Evolutionary conservation across 2,113 vertebrate genomes (phyloP).

Genomic region (Aythya baeri): DNA sequence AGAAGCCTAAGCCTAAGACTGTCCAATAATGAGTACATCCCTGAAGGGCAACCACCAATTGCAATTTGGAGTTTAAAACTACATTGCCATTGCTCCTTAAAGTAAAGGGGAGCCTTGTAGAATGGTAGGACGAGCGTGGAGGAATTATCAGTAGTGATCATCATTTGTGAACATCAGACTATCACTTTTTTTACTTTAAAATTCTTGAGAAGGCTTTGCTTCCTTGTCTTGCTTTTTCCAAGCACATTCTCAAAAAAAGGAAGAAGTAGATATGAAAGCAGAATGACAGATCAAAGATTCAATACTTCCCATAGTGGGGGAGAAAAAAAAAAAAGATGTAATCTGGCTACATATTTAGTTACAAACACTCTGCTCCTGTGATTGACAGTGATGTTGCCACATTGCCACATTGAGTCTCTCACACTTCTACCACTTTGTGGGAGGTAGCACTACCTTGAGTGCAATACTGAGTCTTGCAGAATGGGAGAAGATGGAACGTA

Average conservation of each 20-base stretch:
- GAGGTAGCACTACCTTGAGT: background rate
- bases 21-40: background rate
- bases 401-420: slow-evolving; percentile 16
- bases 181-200: background rate
- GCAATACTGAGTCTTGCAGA: slow-evolving; percentile 27
- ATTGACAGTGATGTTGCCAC: slow-evolving; percentile 66
- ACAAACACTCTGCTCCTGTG: slow-evolving; percentile 50
- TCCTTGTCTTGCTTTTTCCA: background rate
- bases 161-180: background rate
- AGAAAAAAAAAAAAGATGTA: background rate
- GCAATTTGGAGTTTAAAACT: background rate
- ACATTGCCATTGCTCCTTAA: background rate
- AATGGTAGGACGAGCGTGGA: background rate
- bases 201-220: background rate
- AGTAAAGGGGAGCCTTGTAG: background rate
- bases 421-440: background rate
- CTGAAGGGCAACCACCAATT: background rate
- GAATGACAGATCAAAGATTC: background rate
- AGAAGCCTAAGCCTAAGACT: background rate
- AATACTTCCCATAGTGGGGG: background rate
- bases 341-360: background rate
- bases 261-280: background rate
- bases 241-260: background rate
- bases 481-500: slow-evolving; percentile 68
- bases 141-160: background rate